These are phyloP conservation scores for Xylocampa areola DNA, from an alignment of 2,888 invertebrate genomes.

Conservation along the genomic window DNA sequence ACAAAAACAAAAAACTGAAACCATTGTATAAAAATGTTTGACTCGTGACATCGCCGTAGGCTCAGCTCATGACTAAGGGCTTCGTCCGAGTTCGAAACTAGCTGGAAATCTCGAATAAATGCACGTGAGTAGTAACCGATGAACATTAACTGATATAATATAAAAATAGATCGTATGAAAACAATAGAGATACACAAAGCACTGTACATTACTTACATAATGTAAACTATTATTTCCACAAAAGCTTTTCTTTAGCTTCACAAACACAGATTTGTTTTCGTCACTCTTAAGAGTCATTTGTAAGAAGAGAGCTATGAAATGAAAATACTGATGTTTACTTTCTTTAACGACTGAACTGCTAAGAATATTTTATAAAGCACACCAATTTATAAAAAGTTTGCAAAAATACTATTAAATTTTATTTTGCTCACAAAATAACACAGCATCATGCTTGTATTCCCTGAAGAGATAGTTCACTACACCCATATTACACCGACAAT, in stretches of 20 bases:
- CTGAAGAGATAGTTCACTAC: no score
- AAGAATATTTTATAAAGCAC: neutral
- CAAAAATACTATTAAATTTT: neutral
- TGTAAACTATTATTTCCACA: neutral
- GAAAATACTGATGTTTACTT: constrained; percentile 1
- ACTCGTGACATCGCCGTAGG: no score
- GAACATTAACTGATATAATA: no score
- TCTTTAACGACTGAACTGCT: neutral
- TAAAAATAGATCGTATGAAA: no score
- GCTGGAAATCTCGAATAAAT: no score
- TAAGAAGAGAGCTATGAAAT: neutral
- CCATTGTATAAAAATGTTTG: no score
- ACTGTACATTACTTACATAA: neutral
- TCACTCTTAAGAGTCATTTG: neutral
- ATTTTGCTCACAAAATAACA: neutral
- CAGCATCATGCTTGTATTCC: no score
- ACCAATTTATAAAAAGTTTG: neutral
- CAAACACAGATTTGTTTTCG: neutral
- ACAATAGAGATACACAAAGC: neutral
- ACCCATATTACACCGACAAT: no score
- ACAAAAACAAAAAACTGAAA: no score
- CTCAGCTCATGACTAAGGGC: no score
- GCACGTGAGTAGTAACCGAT: no score
- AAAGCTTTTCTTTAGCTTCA: neutral
- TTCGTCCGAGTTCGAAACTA: no score